Conservation (phyloP, 2,113 vertebrate species). For the Protobothrops mucrosquamatus region DNA sequence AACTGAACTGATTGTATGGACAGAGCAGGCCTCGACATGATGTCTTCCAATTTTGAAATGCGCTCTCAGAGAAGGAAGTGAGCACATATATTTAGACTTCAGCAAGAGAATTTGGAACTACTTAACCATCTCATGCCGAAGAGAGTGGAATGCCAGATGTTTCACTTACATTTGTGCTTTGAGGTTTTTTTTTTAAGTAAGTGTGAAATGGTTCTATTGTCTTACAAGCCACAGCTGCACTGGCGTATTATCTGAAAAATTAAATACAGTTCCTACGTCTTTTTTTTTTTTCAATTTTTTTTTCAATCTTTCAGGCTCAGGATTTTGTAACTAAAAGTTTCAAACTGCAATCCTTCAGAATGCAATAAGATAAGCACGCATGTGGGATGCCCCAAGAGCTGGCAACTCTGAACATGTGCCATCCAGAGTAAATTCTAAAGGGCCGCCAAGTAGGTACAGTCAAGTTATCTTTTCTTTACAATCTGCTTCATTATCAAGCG, state of each 20-base stretch:
- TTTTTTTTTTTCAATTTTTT: neutral
- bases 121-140: neutral
- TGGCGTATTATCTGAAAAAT: neutral
- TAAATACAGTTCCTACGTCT: neutral
- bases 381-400: neutral
- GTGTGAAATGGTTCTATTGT: neutral
- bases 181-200: neutral
- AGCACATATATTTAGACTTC: neutral
- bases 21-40: neutral
- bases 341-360: neutral
- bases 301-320: neutral
- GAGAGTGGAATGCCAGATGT: neutral
- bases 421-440: neutral
- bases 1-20: neutral
- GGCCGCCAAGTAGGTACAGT: neutral
- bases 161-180: neutral
- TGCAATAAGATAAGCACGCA: neutral
- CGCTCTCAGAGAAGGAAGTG: neutral
- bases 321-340: neutral
- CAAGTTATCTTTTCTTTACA: neutral
- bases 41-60: neutral
- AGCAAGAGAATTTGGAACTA: neutral
- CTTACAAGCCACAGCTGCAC: neutral
- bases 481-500: neutral
- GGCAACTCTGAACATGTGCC: neutral